A percentile compares a stretch with the other conserved stretches of the same genome.
phyloP scores from a whole-genome alignment of 1,140 invertebrate genomes.

The Bradysia coprophila region DNA sequence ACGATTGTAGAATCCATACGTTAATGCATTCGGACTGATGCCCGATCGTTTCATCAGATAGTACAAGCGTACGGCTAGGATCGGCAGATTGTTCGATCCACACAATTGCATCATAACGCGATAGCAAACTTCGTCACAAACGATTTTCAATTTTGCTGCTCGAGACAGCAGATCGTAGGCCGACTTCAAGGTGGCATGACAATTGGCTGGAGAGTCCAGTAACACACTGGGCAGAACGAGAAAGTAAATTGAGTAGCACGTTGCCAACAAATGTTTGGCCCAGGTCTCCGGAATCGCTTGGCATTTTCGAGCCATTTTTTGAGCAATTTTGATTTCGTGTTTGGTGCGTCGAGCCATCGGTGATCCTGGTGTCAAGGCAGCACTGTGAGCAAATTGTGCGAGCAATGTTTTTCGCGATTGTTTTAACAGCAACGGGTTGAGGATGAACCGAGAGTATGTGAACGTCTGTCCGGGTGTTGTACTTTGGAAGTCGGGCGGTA shows the following conservation, averaged over 20 bases:
- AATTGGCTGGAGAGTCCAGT: conserved; percentile 36
- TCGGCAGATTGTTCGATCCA: conserved; percentile 82
- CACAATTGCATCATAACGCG: conserved; percentile 97
- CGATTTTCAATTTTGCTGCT: conserved; percentile 63
- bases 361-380: conserved; percentile 47
- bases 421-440: conserved; percentile 28
- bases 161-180: conserved; percentile 75
- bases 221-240: conserved; percentile 74
- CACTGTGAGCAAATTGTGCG: conserved; percentile 24
- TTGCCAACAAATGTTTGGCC: conserved; percentile 77
- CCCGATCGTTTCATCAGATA: conserved; percentile 91
- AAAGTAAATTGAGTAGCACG: conserved; percentile 94
- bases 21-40: conserved; percentile 91
- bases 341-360: conserved; percentile 85
- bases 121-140: conserved; percentile 94
- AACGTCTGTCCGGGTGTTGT: conserved; percentile 25
- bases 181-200: conserved; percentile 56
- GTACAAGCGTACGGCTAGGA: conserved; percentile 85
- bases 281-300: conserved; percentile 61
- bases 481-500: conserved; percentile 59
- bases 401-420: conserved; percentile 22
- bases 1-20: conserved; percentile 70
- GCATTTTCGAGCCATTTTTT: conserved; percentile 67
- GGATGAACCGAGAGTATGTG: conserved; percentile 30
- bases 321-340: conserved; percentile 82